These are phyloP conservation scores for Sternarchorhynchus goeldii DNA, from an alignment of 2,797 vertebrate species.

Conservation along the genomic window DNA sequence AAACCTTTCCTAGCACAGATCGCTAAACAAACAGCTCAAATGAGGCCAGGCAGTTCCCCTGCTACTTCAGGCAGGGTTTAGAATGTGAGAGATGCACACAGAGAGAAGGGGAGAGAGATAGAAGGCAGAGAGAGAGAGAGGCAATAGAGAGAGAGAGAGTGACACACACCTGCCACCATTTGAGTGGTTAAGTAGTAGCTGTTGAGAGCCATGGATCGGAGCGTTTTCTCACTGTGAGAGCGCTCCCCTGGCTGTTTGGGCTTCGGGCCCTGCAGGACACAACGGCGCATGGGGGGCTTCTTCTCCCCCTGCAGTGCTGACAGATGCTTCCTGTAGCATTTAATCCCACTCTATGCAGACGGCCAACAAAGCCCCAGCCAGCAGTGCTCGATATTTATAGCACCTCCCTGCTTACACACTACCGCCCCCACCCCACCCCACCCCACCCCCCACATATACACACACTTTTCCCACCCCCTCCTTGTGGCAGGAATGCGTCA, in stretches of 20 bases:
- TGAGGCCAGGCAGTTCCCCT: too few species aligned
- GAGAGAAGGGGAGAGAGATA: too few species aligned
- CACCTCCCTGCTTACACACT: background rate
- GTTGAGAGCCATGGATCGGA: slow-evolving; percentile 63
- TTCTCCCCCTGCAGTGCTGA: slow-evolving; percentile 67
- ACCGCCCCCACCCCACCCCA: background rate
- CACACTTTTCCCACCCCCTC: background rate
- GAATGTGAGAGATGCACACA: too few species aligned
- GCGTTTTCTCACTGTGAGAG: slow-evolving; percentile 54
- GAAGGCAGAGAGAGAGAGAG: too few species aligned
- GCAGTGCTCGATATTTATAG: slow-evolving; percentile 68
- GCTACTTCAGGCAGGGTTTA: too few species aligned
- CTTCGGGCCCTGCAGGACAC: slow-evolving; percentile 64
- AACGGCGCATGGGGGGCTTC: slow-evolving; percentile 22
- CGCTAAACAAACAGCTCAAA: slow-evolving; percentile 53
- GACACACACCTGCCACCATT: slow-evolving; percentile 50
- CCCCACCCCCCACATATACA: too few species aligned
- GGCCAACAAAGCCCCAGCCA: slow-evolving; percentile 62
- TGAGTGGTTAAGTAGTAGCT: slow-evolving; percentile 71
- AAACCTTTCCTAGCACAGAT: slow-evolving; percentile 32
- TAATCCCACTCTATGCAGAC: slow-evolving; percentile 62
- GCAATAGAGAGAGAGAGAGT: slow-evolving; percentile 34
- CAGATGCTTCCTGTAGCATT: slow-evolving; percentile 71
- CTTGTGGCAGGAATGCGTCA: slow-evolving; percentile 62
- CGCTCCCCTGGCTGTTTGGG: slow-evolving; percentile 57